These are phyloP conservation scores for Geothlypis trichas DNA, from an alignment of 2,113 vertebrate species.

Conservation along the genomic window DNA sequence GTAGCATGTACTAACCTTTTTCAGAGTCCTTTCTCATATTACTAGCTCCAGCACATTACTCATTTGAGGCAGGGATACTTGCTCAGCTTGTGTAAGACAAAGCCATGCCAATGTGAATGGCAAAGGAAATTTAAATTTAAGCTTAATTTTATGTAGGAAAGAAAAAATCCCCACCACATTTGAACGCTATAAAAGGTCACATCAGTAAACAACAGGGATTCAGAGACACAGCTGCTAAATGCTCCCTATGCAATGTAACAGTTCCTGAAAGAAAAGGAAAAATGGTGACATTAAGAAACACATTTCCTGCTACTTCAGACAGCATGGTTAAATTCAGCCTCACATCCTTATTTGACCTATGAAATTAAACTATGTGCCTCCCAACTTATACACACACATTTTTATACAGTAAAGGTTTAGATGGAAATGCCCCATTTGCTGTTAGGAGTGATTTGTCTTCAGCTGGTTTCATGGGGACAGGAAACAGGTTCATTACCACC, in stretches of 20 bases:
- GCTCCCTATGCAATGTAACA: background rate
- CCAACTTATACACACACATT: background rate
- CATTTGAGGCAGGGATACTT: background rate
- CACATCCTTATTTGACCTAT: conserved; percentile 28
- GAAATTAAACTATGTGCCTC: conserved; percentile 13
- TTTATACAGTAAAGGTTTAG: background rate
- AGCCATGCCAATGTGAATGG: background rate
- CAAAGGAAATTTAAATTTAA: background rate
- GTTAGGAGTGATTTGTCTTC: background rate
- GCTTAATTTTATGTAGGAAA: background rate
- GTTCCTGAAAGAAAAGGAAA: conserved; percentile 18
- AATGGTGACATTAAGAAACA: conserved; percentile 43
- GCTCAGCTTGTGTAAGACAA: background rate
- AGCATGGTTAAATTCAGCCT: background rate
- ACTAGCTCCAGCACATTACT: background rate
- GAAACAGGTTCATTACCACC: background rate
- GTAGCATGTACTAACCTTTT: background rate
- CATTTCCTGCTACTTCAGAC: background rate
- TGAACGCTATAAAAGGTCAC: conserved; percentile 43
- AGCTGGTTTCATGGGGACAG: conserved; percentile 42
- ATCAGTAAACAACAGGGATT: conserved; percentile 52
- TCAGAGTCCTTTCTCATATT: background rate
- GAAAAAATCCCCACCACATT: background rate
- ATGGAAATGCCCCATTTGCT: conserved; percentile 31
- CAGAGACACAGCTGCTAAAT: conserved; percentile 13